phyloP scores from a whole-genome alignment of 1,140 invertebrate genomes.

The Drosophila miranda region DNA sequence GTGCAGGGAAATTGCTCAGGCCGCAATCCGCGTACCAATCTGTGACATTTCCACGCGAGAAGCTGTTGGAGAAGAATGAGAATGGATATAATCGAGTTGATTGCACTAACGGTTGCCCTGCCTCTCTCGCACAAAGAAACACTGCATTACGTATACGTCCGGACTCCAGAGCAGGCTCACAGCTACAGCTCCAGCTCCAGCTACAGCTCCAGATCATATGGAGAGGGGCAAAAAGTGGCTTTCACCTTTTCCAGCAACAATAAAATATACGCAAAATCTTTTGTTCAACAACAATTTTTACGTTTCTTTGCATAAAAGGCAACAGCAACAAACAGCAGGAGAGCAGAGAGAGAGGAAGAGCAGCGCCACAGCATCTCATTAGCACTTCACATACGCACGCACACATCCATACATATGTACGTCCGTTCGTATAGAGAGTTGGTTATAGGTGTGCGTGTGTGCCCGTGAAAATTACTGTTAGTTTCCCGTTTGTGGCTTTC shows the following conservation, averaged over 20 bases:
- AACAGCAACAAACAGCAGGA: slow-evolving; percentile 69
- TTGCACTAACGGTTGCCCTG: slow-evolving; percentile 56
- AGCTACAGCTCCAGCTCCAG: background rate
- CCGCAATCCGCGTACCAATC: slow-evolving; percentile 19
- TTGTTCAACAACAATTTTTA: slow-evolving; percentile 53
- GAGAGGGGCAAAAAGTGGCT: slow-evolving; percentile 49
- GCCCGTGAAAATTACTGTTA: slow-evolving; percentile 80
- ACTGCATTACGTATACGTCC: slow-evolving; percentile 52
- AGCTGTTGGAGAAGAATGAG: slow-evolving; percentile 50
- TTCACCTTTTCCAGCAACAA: slow-evolving; percentile 70
- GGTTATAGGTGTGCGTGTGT: slow-evolving; percentile 8
- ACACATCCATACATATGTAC: slow-evolving; percentile 12
- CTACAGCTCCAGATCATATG: slow-evolving; percentile 27
- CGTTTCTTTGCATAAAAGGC: slow-evolving; percentile 75
- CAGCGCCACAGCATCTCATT: slow-evolving; percentile 71
- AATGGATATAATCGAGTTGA: slow-evolving; percentile 52
- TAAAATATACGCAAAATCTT: slow-evolving; percentile 58
- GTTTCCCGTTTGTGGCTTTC: slow-evolving; percentile 29
- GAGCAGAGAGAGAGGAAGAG: slow-evolving; percentile 38
- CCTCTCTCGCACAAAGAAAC: slow-evolving; percentile 48
- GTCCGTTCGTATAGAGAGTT: slow-evolving; percentile 24
- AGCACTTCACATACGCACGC: slow-evolving; percentile 58
- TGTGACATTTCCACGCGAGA: slow-evolving; percentile 62
- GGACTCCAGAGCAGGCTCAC: too few species aligned
- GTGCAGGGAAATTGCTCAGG: slow-evolving; percentile 30